These are phyloP conservation scores for Leptinotarsa haldemani DNA, from an alignment of 2,888 invertebrate species.

Conservation along the genomic window DNA sequence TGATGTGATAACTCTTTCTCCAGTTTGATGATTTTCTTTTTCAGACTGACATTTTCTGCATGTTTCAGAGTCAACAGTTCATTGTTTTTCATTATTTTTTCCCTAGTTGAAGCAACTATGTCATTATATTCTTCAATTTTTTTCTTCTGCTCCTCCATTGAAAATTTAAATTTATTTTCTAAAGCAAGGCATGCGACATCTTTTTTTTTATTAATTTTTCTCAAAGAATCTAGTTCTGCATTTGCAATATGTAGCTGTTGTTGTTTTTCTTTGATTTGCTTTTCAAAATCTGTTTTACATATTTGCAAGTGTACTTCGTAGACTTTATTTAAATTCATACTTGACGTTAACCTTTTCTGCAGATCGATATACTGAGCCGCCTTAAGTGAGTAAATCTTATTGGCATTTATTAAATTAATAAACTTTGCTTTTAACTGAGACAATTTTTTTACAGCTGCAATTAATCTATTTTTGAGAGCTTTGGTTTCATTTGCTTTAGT, in stretches of 20 bases:
- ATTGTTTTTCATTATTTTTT: neutral
- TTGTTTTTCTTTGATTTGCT: neutral
- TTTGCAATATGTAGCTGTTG: neutral
- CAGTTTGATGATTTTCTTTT: neutral
- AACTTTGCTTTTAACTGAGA: neutral
- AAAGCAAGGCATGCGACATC: neutral
- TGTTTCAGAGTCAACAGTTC: neutral
- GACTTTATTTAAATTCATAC: neutral
- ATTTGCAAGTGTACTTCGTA: neutral
- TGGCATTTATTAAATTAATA: neutral
- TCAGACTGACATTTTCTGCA: neutral
- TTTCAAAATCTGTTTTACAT: constrained; percentile 1
- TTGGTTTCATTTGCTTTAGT: neutral
- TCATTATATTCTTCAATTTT: constrained; percentile 4
- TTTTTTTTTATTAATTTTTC: neutral
- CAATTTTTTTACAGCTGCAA: neutral
- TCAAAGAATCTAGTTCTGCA: neutral
- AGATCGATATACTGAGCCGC: neutral
- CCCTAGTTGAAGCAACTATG: neutral
- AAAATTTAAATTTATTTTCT: neutral
- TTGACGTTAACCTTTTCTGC: neutral
- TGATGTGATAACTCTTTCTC: neutral
- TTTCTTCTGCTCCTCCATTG: neutral
- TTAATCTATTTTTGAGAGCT: neutral
- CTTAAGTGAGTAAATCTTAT: neutral